Conservation (phyloP, 1,140 invertebrate species). For the Calephelis nemesis region DNA sequence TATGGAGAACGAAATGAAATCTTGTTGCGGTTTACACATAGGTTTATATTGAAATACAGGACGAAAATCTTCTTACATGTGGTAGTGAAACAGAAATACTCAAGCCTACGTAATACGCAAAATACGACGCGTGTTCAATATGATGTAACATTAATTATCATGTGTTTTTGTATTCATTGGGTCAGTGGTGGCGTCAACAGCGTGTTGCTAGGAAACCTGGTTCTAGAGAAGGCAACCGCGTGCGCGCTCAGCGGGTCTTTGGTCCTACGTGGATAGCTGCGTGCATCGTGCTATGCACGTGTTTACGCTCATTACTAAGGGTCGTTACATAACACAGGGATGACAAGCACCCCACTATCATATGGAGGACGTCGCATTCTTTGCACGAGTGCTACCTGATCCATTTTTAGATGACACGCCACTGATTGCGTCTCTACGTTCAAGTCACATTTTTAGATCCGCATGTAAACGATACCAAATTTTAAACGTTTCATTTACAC, state of each 20-base stretch:
- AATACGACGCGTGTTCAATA: conserved; percentile 50
- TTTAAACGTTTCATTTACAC: conserved; percentile 36
- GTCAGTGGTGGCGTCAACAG: conserved; percentile 72
- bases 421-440: conserved; percentile 55
- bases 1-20: neutral
- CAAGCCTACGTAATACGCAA: conserved; percentile 53
- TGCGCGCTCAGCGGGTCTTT: conserved; percentile 43
- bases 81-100: conserved; percentile 30
- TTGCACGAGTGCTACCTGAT: conserved; percentile 56
- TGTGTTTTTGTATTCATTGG: conserved; percentile 74
- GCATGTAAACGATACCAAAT: conserved; percentile 71
- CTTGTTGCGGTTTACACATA: neutral
- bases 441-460: conserved; percentile 73
- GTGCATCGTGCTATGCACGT: conserved; percentile 62
- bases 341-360: conserved; percentile 32
- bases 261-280: conserved; percentile 66
- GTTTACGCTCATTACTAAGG: conserved; percentile 50
- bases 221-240: conserved; percentile 56
- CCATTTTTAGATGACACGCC: conserved; percentile 74
- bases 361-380: conserved; percentile 46
- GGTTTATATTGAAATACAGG: neutral
- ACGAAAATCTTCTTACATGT: neutral
- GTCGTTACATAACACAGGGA: conserved; percentile 71
- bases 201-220: conserved; percentile 76
- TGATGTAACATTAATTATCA: conserved; percentile 72